Evolutionary conservation across 2,888 invertebrate genomes (phyloP).

Genomic region (Megaustenia siamemsis): DNA sequence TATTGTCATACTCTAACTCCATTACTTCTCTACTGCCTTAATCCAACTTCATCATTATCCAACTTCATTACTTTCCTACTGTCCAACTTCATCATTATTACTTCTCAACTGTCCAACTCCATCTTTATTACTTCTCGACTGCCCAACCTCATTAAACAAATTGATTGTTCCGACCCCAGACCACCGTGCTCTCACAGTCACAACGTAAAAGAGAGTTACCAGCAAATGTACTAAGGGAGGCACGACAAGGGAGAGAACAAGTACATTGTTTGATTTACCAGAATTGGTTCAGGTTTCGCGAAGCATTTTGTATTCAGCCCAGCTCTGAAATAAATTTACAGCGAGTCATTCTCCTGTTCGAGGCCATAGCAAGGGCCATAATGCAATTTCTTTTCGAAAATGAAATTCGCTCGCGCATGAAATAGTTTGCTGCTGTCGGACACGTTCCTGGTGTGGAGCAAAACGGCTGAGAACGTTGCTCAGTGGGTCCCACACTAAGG

Average conservation of each 20-base stretch:
- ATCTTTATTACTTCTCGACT: no score
- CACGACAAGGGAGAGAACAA: neutral
- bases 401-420: conserved; percentile 29
- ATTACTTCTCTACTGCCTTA: no score
- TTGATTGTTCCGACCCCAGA: no score
- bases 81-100: no score
- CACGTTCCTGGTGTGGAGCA: neutral
- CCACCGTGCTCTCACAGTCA: no score
- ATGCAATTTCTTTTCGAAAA: conserved; percentile 29
- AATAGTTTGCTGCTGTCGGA: conserved; percentile 15
- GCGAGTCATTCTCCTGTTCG: neutral
- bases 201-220: neutral
- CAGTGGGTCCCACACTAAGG: no score
- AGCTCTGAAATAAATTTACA: conserved; percentile 12
- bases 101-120: no score
- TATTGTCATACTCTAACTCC: no score
- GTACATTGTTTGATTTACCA: neutral
- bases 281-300: conserved; percentile 19
- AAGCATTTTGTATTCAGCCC: conserved; percentile 18
- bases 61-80: no score
- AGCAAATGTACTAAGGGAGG: neutral
- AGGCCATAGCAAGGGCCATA: neutral
- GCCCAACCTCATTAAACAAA: no score
- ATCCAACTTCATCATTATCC: no score
- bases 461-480: neutral